Evolutionary conservation across 2,888 invertebrate genomes (phyloP).

Genomic region (Apamea monoglypha): DNA sequence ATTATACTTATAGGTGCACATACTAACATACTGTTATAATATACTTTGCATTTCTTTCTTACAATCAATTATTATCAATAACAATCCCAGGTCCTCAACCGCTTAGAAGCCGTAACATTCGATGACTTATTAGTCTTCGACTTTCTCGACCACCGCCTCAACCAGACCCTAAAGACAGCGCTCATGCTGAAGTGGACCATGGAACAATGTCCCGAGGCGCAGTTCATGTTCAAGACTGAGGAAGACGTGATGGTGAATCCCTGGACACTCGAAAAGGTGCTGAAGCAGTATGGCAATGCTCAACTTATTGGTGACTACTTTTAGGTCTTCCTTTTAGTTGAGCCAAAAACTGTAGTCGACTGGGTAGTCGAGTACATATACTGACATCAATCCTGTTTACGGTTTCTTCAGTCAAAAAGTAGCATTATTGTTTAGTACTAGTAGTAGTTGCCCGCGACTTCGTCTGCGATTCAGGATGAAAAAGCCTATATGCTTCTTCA

Average conservation of each 20-base stretch:
- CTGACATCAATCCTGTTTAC: not conserved
- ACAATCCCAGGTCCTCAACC: conserved; percentile 74
- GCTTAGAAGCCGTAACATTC: conserved; percentile 87
- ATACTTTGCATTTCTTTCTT: not conserved
- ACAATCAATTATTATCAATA: not conserved
- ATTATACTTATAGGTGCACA: too few relatives aligned
- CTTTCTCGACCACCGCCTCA: conserved; percentile 91
- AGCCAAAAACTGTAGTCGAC: not conserved
- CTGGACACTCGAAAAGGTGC: conserved; percentile 79
- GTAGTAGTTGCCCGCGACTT: too few relatives aligned
- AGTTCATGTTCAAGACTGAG: conserved; percentile 90
- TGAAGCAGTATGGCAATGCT: conserved; percentile 70
- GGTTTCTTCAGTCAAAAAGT: not conserved
- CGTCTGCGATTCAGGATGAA: too few relatives aligned
- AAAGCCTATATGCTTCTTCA: too few relatives aligned
- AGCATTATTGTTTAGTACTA: not conserved
- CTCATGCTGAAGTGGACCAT: conserved; percentile 91
- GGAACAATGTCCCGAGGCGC: conserved; percentile 87
- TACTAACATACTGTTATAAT: too few relatives aligned
- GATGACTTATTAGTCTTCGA: conserved; percentile 91
- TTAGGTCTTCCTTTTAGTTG: not conserved
- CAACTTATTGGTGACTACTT: conserved; percentile 85
- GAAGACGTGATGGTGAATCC: conserved; percentile 92
- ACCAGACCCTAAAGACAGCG: conserved; percentile 92
- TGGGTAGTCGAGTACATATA: not conserved